Evolutionary conservation across 2,113 vertebrate genomes (phyloP), one percentile per base, ranked within the genome.

Genomic region (Solenodon paradoxus): DNA sequence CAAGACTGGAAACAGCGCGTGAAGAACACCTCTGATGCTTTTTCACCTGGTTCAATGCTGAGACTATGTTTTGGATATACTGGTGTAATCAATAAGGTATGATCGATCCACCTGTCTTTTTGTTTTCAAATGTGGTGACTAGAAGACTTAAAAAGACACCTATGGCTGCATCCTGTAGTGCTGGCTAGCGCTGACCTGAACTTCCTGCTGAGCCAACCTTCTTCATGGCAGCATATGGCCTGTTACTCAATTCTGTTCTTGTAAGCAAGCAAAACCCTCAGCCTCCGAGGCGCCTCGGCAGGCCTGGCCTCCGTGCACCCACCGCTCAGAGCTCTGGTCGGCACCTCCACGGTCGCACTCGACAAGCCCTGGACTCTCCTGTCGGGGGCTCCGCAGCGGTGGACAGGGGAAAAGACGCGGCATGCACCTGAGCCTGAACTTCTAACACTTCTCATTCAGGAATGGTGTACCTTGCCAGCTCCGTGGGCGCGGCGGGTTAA

Each of bases 211-310:
- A 40, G n/a, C 42, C 68, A 15, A 68, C 71, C 45, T 9, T 12
- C 26, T 10, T 26, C 12, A 47, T 5, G 63, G 38, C n/a, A 87
- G 95, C 2, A 84, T 81, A 84, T 35, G 71, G 87, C 74, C 75
- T 68, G 88, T 59, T 77, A 80, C 66, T 88, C 93, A 59, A 68
- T 93, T 97, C 97, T 94, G 69, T 97, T 96, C 97, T 80, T 75
- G 86, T 82, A 95, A 63, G 61, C 1, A 0, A 90, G 93, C 85
- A 92, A 45, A 97, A 92, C 47, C 90, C 2, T 80, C 75, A 91
- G 12, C 11, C 79, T 95, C 97, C 69, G 77, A 90, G 84, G 93
- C 72, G 83, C 45, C 95, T 38, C 75, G 75, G 81, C 86, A 92
- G 94, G 91, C 92, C 42, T 9, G 82, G 85, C 66, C 86, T 96